Percentiles rank a stretch among this genome's conserved stretches.
These are phyloP conservation scores for Chrysaora quinquecirrha DNA, from an alignment of 30 jellyfish, hydroid and myxozoan genomes.

Conservation along the genomic window DNA sequence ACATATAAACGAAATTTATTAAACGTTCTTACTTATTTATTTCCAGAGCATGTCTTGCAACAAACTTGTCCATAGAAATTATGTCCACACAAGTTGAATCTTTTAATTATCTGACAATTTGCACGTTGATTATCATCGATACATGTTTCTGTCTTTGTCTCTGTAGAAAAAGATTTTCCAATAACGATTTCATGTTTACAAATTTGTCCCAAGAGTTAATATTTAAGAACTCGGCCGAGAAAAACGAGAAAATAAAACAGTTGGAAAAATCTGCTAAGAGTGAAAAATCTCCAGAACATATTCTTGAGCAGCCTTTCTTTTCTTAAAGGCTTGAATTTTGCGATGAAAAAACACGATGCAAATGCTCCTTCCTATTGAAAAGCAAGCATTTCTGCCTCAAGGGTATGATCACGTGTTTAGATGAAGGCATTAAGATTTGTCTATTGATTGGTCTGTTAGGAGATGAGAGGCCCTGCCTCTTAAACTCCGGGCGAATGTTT, in stretches of 20 bases:
- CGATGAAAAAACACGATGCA: too few relatives aligned
- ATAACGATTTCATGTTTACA: neutral
- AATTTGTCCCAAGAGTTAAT: neutral
- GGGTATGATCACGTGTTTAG: too few relatives aligned
- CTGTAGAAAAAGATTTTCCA: neutral
- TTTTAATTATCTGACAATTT: slow-evolving; percentile 54
- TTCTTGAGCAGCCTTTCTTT: neutral
- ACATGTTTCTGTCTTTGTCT: slow-evolving; percentile 3
- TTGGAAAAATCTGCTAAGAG: neutral
- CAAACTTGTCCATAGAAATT: slow-evolving; percentile 58
- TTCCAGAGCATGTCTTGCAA: slow-evolving; percentile 72
- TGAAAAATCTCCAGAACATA: neutral
- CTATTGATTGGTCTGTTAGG: too few relatives aligned
- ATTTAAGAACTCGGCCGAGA: neutral
- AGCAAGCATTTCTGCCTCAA: too few relatives aligned
- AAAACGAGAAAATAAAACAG: too few relatives aligned
- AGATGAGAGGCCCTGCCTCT: too few relatives aligned
- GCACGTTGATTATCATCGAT: slow-evolving; percentile 64
- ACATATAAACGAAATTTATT: too few relatives aligned
- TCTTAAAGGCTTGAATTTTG: too few relatives aligned
- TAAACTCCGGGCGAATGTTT: too few relatives aligned
- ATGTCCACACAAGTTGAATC: slow-evolving; percentile 44
- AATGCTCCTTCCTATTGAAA: too few relatives aligned
- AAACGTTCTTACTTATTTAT: too few relatives aligned
- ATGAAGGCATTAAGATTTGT: too few relatives aligned